Conservation (phyloP, 2,113 vertebrate genomes). For the Anguilla rostrata region DNA sequence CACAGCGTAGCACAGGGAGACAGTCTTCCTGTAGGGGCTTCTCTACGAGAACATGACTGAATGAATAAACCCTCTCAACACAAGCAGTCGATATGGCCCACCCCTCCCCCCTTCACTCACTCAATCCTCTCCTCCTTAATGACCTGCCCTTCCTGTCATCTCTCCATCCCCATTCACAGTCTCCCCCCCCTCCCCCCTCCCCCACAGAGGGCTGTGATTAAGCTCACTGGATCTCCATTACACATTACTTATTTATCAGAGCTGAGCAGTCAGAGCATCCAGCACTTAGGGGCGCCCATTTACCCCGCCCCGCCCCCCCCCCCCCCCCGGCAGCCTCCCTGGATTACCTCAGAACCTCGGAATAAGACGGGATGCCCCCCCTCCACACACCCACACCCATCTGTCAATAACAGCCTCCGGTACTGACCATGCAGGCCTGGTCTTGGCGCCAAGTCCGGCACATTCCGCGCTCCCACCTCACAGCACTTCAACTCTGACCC, state of each 20-base stretch:
- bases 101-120: neutral
- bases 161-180: conserved; percentile 15
- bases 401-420: conserved; percentile 21
- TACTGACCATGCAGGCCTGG: neutral
- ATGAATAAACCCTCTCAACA: conserved; percentile 32
- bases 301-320: neutral
- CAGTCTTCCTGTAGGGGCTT: neutral
- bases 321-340: conserved; percentile 16
- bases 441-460: conserved; percentile 17
- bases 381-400: neutral
- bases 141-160: neutral
- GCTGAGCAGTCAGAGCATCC: conserved; percentile 38
- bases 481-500: conserved; percentile 30
- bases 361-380: conserved; percentile 33
- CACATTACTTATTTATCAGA: conserved; percentile 74
- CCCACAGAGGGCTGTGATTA: conserved; percentile 25
- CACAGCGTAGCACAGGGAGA: too few species aligned
- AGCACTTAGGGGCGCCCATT: conserved; percentile 55
- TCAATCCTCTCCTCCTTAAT: neutral
- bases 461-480: neutral
- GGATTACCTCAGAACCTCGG: conserved; percentile 47
- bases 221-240: conserved; percentile 31
- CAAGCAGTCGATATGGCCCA: neutral
- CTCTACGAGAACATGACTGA: conserved; percentile 16
- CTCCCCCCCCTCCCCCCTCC: neutral